Evolutionary conservation across 2,888 invertebrate species (phyloP), one percentile per base, ranked within the genome.

Genomic region (Congeria kusceri): DNA sequence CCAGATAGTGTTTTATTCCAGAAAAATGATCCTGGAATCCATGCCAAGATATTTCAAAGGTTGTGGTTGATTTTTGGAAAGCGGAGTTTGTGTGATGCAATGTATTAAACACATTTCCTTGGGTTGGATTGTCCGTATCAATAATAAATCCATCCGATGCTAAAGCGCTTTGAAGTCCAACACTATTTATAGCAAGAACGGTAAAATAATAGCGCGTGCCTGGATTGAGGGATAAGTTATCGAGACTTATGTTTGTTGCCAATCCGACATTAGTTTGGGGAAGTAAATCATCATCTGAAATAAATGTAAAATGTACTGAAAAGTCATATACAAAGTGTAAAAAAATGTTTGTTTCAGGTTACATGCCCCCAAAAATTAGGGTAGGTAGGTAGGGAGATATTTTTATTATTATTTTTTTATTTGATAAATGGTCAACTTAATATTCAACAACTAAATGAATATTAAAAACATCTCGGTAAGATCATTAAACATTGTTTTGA

Each of bases 101-200:
- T 29, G 58, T 58, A 29, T 58, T 58, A 58, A 58, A 58, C 3
- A 58, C 58, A 28, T 27, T 27, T 11, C 58, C 58, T 11, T 7
- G 3, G n/a, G 18, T n/a, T 3, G 58, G 58, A n/a, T 23, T 23
- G 18, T 23, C 28, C 25, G 29, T 58, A 29, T 58, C 58, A 28
- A 58, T 27, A 58, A 58, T 58, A n/a, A 58, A 58, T 27, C 58
- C 58, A 28, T 58, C 58, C 18, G 58, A 58, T n/a, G 28, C 4
- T 28, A 29, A 20, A 13, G 58, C 20, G 27, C 27, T 58, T 15
- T 58, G 58, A 13, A 58, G 58, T 27, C 58, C 25, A 27, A 28
- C 58, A 58, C n/a, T 58, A 58, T 58, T 58, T 9, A 28, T 13
- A n/a, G 58, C 58, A 58, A 27, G 23, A 27, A 58, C 58, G 7